Base-by-base conservation (phyloP, 23 tunicate genomes). In the Ciona savignyi region DNA sequence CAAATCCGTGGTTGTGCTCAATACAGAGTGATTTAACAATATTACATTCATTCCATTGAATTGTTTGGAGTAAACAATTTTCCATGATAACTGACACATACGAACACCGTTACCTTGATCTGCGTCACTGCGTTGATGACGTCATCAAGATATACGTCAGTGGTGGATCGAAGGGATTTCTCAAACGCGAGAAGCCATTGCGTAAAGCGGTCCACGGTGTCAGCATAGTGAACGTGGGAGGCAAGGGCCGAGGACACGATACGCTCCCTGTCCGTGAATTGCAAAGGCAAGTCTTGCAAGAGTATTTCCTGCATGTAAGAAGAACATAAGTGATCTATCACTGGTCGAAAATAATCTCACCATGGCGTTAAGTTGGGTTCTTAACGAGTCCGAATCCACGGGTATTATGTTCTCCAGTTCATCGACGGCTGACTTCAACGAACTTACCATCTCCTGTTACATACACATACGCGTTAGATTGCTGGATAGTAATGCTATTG, bases 61-160 rank as follows among this genome's bases (percentile, higher is more conserved):
- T n/a, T n/a, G n/a, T n/a, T n/a, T n/a, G n/a, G n/a, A n/a, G n/a
- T n/a, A n/a, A n/a, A n/a, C n/a, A n/a, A n/a, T n/a, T n/a, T n/a
- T n/a, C n/a, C n/a, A n/a, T n/a, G n/a, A n/a, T n/a, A n/a, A n/a
- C n/a, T n/a, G n/a, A n/a, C n/a, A n/a, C n/a, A n/a, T n/a, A 42
- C 56, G 15, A 42, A 42, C 15, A 6, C 56, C 56, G 15, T 42
- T 71, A 91, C 97, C 83, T 91, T 77, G 27, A 91, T 76, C 3
- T 60, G 65, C 27, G 74, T 67, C 26, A 76, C 67, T 4, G 97
- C 91, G 1, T 31, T 51, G 23, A 23, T 62, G 6, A 91, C 97
- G 64, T 91, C 92, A 70, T 84, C 92, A 33, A 91, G 75, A 61
- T 48, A 84, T 23, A 91, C 97, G 64, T 85, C 86, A 68, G 91